Percentiles rank a stretch among this genome's conserved stretches.
These are phyloP conservation scores for Hyperoplus immaculatus DNA, from an alignment of 2,797 vertebrate genomes.

Conservation along the genomic window DNA sequence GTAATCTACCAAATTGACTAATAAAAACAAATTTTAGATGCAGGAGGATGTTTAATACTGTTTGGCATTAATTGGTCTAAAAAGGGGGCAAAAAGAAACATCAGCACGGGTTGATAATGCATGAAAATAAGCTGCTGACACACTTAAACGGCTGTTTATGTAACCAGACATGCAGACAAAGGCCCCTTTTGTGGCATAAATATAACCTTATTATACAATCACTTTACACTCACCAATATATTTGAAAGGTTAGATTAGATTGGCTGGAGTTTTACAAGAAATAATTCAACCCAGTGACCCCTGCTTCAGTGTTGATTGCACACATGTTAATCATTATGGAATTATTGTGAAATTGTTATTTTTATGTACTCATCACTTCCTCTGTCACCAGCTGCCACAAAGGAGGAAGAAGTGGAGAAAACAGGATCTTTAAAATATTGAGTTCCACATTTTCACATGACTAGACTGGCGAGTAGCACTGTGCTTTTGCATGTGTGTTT, in stretches of 20 bases:
- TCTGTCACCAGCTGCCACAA: conserved; percentile 16
- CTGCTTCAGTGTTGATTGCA: background rate
- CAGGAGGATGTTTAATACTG: background rate
- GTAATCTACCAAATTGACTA: background rate
- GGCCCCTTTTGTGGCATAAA: background rate
- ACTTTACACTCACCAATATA: background rate
- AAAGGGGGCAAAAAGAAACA: background rate
- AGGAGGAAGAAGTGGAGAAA: conserved; percentile 11
- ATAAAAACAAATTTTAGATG: background rate
- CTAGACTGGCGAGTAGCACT: background rate
- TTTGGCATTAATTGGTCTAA: background rate
- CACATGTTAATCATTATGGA: background rate
- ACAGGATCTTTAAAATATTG: conserved; percentile 21
- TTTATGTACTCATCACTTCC: background rate
- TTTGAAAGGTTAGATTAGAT: background rate
- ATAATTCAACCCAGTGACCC: background rate
- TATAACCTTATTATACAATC: background rate
- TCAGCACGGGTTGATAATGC: background rate
- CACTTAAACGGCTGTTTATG: background rate
- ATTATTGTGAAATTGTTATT: conserved; percentile 9
- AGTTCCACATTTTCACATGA: conserved; percentile 45
- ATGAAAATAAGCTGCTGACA: background rate
- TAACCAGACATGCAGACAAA: background rate
- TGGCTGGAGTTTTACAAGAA: background rate
- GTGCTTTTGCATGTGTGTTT: background rate